A percentile compares a stretch with the other conserved stretches of the same genome.
phyloP scores from a whole-genome alignment of 2,888 invertebrate species.

The Pegoplata infirma region DNA sequence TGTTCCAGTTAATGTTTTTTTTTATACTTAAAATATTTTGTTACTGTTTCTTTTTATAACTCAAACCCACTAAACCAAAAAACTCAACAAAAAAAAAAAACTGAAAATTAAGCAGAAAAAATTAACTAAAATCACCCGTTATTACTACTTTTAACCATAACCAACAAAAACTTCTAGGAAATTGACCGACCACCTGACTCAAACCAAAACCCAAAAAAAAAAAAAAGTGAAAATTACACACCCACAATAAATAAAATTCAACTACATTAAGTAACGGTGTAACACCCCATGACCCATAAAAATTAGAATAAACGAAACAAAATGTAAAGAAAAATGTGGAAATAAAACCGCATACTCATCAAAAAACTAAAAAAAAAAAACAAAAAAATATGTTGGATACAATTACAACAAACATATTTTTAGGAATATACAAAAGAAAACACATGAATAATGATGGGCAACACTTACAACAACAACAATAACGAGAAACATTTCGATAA shows the following conservation, averaged over 20 bases:
- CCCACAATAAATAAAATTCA: conserved; percentile 3
- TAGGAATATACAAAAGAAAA: background rate
- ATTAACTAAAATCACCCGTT: background rate
- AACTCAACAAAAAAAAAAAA: no score
- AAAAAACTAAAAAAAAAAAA: background rate
- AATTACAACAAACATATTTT: background rate
- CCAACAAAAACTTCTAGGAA: background rate
- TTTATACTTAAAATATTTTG: background rate
- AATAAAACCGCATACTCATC: background rate
- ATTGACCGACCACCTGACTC: background rate
- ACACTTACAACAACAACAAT: conserved; percentile 27
- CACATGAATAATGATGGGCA: background rate
- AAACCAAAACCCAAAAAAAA: background rate
- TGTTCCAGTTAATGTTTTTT: conserved; percentile 39
- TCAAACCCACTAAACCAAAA: no score
- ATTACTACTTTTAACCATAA: background rate
- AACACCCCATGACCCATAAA: conserved; percentile 34
- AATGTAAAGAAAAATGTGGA: background rate
- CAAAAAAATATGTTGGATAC: background rate
- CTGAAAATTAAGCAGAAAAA: background rate
- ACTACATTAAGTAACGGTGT: background rate
- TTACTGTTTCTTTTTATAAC: background rate
- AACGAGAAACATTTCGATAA: no score
- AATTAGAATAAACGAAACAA: conserved; percentile 1
- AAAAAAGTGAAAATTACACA: background rate